A percentile compares a stretch with the other conserved stretches of the same genome.
Evolutionary conservation across 2,797 vertebrate genomes (phyloP).

Genomic region (Lagorchestes hirsutus): DNA sequence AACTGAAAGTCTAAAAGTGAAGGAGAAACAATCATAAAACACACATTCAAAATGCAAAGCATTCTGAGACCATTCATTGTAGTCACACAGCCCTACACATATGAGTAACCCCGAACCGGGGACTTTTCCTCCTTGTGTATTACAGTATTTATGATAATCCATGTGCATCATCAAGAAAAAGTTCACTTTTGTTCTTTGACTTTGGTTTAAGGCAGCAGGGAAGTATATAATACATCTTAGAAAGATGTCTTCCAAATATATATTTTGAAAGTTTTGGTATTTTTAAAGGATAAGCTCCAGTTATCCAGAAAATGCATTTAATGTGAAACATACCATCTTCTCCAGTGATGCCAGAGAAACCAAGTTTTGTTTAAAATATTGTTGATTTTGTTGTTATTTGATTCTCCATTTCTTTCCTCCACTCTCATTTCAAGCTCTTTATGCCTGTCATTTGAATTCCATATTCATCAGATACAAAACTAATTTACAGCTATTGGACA

Average conservation of each 20-base stretch:
- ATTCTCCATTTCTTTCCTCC: conserved; percentile 7
- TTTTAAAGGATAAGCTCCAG: neutral
- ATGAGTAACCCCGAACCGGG: neutral
- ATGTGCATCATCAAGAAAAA: neutral
- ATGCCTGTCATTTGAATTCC: conserved; percentile 29
- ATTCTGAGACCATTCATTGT: neutral
- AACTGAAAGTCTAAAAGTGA: neutral
- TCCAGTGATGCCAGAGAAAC: neutral
- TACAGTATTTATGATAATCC: neutral
- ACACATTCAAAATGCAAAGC: neutral
- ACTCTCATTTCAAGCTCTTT: conserved; percentile 7
- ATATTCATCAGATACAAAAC: conserved; percentile 19
- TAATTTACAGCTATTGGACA: neutral
- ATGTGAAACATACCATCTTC: neutral
- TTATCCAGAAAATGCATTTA: conserved; percentile 5
- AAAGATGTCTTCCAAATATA: neutral
- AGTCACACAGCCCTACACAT: neutral
- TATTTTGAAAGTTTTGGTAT: neutral
- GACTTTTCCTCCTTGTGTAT: neutral
- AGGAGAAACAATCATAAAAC: neutral
- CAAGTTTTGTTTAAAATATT: neutral
- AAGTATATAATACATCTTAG: neutral
- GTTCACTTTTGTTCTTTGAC: neutral
- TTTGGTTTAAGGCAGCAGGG: conserved; percentile 4
- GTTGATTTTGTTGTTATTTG: conserved; percentile 31